phyloP scores from a whole-genome alignment of 2,888 invertebrate genomes.

The Choristoneura rosaceana region DNA sequence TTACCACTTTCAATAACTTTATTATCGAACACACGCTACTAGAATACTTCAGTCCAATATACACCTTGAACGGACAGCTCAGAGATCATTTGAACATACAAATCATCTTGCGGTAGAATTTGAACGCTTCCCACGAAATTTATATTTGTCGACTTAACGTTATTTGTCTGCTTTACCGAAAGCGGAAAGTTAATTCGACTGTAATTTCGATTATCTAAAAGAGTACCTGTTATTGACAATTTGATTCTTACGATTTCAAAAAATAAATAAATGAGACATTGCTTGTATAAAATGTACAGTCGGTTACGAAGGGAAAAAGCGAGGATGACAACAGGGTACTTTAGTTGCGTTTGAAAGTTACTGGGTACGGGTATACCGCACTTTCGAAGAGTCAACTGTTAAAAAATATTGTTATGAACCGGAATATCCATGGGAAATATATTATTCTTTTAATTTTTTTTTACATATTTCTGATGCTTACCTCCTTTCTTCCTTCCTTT shows the following conservation, averaged over 20 bases:
- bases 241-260: slow-evolving; percentile 22
- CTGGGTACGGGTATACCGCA: too few relatives aligned
- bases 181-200: slow-evolving; percentile 70
- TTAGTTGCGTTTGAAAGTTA: too few relatives aligned
- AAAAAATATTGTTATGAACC: too few relatives aligned
- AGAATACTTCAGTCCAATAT: slow-evolving; percentile 65
- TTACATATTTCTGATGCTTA: too few relatives aligned
- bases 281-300: neutral
- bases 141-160: slow-evolving; percentile 80
- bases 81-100: slow-evolving; percentile 63
- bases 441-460: too few relatives aligned
- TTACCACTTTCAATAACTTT: slow-evolving; percentile 85
- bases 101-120: slow-evolving; percentile 58
- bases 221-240: slow-evolving; percentile 57
- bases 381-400: too few relatives aligned
- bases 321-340: too few relatives aligned
- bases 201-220: slow-evolving; percentile 71
- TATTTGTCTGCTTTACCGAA: slow-evolving; percentile 72
- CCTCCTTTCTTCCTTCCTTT: too few relatives aligned
- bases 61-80: slow-evolving; percentile 63
- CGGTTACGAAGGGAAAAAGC: too few relatives aligned
- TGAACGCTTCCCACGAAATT: slow-evolving; percentile 78
- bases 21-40: slow-evolving; percentile 70
- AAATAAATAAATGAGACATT: slow-evolving; percentile 14
- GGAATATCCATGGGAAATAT: too few relatives aligned